Evolutionary conservation across 37 sponge, comb jelly and placozoan species (phyloP), one percentile per base, ranked within the genome.

Genomic region (Aphrocallistes beatrix): DNA sequence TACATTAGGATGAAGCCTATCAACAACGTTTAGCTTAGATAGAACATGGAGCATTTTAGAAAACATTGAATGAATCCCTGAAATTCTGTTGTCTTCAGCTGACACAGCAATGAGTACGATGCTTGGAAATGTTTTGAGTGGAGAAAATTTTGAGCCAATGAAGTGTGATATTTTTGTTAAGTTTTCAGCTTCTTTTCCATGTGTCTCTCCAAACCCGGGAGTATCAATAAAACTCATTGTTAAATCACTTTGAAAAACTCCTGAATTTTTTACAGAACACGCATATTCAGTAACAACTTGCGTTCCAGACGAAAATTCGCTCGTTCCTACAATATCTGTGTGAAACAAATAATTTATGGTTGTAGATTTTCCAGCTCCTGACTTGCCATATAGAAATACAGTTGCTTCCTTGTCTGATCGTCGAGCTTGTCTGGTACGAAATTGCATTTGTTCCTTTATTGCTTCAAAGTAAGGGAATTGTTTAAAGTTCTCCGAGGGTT

Each of bases 351-450:
- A 30, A 30, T 60, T 60, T 60, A 60, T 3, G 3, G 75, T 60
- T 19, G 75, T 60, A 6, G 75, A 60, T 60, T 60, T 60, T 6
- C 75, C 75, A 60, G 75, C 75, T 25, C 75, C 75, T 60, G 75
- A 60, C 75, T 25, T 19, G 1, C 75, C 75, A 28, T 60, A 60
- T 3, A 60, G 75, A 28, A 60, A 60, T n/a, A n/a, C n/a, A n/a
- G n/a, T n/a, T n/a, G n/a, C n/a, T n/a, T n/a, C n/a, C n/a, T n/a
- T n/a, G n/a, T n/a, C n/a, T n/a, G n/a, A n/a, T n/a, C n/a, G n/a
- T n/a, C n/a, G n/a, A n/a, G n/a, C n/a, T n/a, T n/a, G n/a, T n/a
- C n/a, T n/a, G n/a, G n/a, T n/a, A n/a, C n/a, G n/a, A n/a, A n/a
- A n/a, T n/a, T n/a, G n/a, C n/a, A n/a, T n/a, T n/a, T n/a, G n/a